A percentile compares a stretch with the other conserved stretches of the same genome.
phyloP scores from a whole-genome alignment of 2,113 vertebrate genomes.

The Hemichromis elongatus region DNA sequence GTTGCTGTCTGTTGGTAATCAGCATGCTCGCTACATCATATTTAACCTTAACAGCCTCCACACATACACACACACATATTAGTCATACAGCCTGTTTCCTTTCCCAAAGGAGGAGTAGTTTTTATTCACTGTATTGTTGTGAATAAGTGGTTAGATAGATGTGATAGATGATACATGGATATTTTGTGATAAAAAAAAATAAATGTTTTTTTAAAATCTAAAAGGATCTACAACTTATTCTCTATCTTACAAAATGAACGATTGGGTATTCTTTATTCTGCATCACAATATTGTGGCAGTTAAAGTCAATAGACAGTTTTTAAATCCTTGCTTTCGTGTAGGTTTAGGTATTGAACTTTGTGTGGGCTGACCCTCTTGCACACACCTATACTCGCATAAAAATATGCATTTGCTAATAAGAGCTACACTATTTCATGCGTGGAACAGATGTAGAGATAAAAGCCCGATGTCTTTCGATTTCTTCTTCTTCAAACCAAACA shows the following conservation, averaged over 20 bases:
- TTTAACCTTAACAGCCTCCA: conserved; percentile 1
- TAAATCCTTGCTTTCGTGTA: not conserved
- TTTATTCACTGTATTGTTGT: not conserved
- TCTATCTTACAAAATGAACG: not conserved
- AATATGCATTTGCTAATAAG: not conserved
- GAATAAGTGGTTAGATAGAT: not conserved
- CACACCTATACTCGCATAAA: not conserved
- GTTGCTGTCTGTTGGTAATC: not conserved
- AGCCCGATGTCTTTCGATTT: not conserved
- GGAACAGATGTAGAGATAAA: not conserved
- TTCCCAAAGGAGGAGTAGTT: not conserved
- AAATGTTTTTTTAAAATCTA: not conserved
- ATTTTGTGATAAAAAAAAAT: not conserved
- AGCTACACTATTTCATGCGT: not conserved
- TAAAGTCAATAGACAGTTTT: not conserved
- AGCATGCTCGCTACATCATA: not conserved
- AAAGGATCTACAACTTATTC: conserved; percentile 25
- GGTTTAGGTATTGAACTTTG: not conserved
- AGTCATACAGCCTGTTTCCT: not conserved
- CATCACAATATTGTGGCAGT: not conserved
- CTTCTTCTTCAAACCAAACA: not conserved
- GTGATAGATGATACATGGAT: not conserved
- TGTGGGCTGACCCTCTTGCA: not conserved
- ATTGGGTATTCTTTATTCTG: not conserved
- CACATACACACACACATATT: not conserved